phyloP scores from a whole-genome alignment of 2,113 vertebrate genomes.

The Candoia aspera region DNA sequence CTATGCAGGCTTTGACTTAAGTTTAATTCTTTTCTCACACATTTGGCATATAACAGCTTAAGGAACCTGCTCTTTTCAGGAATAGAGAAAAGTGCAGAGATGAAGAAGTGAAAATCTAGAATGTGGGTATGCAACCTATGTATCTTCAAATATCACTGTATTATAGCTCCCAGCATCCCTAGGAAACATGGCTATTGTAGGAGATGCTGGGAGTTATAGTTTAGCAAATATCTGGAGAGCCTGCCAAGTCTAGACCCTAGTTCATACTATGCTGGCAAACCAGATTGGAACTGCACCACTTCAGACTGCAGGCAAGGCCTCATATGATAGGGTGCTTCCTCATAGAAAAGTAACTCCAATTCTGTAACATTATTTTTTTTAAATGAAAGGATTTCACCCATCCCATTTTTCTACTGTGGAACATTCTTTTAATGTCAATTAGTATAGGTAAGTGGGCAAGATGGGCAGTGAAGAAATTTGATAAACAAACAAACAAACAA shows the following conservation, averaged over 20 bases:
- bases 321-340: background rate
- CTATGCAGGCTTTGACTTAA: background rate
- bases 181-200: background rate
- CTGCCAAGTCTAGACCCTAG: background rate
- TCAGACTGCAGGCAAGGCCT: background rate
- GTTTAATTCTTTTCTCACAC: conserved; percentile 5
- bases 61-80: background rate
- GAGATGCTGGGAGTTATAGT: background rate
- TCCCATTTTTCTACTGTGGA: background rate
- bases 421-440: background rate
- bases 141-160: background rate
- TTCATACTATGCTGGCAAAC: background rate
- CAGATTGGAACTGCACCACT: no score
- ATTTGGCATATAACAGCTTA: background rate
- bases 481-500: no score
- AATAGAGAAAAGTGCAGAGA: background rate
- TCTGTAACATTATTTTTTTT: background rate
- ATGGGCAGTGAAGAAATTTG: no score
- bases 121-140: background rate
- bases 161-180: background rate
- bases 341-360: background rate
- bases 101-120: background rate
- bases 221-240: background rate
- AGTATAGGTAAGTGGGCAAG: background rate
- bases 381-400: background rate